Evolutionary conservation across 2,888 invertebrate genomes (phyloP), one percentile per base, ranked within the genome.

Genomic region (Pseudococcus viburni): DNA sequence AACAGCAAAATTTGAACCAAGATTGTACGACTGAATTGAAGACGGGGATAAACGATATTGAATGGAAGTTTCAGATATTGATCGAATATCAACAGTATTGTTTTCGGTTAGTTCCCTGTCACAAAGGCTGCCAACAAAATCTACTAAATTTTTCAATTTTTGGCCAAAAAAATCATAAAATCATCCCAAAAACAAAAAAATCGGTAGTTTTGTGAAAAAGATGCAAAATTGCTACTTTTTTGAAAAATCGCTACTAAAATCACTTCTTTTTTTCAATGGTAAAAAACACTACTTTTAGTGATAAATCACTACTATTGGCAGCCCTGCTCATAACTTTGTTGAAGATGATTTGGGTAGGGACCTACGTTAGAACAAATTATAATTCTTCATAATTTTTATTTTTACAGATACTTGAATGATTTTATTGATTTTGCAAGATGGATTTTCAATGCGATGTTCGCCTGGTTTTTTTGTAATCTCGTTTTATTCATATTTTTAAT

Each of bases 361-460:
- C 55, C 55, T 55, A n/a, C 0, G n/a, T 55, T 55, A 51, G 2
- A 55, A n/a, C 17, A n/a, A 3, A n/a, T 51, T 12, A 9, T 4
- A 51, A 51, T 51, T 15, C 9, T 51, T 8, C 15, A 12, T 51
- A 0, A n/a, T 64, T 73, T 11, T 73, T 39, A 9, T 12, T 39
- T 33, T 73, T 33, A 17, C 77, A 77, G 77, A 17, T 77, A 77
- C 9, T 77, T 77, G 42, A n/a, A 77, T 7, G 4, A 77, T 17
- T 77, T 77, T 7, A 77, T 42, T 12, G 17, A 12, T n/a, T 77
- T 42, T 77, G 77, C 17, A 17, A 77, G 39, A 42, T 77, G 77
- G 77, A 77, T 77, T 42, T 77, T 77, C 77, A 77, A 42, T n/a
- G 77, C 39, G 1, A 77, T 77, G 77, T 42, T 77, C 2, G 26